Base-by-base conservation (phyloP, 1,140 invertebrate genomes). In the Dinoponera quadriceps region DNA sequence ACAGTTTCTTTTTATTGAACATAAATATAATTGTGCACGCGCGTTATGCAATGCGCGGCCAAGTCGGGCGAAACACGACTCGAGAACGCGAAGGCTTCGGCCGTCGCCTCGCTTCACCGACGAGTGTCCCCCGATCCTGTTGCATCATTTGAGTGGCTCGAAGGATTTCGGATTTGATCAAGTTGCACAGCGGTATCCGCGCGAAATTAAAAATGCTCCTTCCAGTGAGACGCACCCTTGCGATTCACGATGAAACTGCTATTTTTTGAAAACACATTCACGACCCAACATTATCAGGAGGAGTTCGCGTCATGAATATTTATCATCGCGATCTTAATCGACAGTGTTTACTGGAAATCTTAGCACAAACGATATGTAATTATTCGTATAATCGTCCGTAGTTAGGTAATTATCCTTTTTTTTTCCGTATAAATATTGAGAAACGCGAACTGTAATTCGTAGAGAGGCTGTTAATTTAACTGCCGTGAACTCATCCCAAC, bases 21-120 rank as follows among this genome's bases (percentile, higher is more conserved):
- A 22, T 78, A 83, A 83, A 83, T 75, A 78, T 83, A 78, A 83
- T 83, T 83, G 59, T 66, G 18, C 25, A 22, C 22, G 66, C n/a
- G 49, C 13, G 48, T 77, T 66, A 33, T 18, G 27, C 60, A 48
- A 75, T 33, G 11, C 22, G 29, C 20, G 60, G 3, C 22, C 22
- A 29, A n/a, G 7, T 59, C 49, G 48, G 33, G 11, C n/a, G 80
- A 48, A 60, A 74, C n/a, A 16, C 54, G 38, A 29, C 44, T 25
- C 18, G 27, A 62, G 20, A 0, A 74, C 14, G n/a, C 27, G 44
- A 49, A 48, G 16, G 13, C 48, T 25, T 81, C 4, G n/a, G 18
- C 38, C 33, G 7, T 81, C 18, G 14, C 55, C 18, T 38, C 18
- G 16, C 54, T 38, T 33, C 20, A 33, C 27, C 62, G 48, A 33